Base-by-base conservation (phyloP, 2,797 vertebrate genomes). In the Neopelma chrysocephalum region DNA sequence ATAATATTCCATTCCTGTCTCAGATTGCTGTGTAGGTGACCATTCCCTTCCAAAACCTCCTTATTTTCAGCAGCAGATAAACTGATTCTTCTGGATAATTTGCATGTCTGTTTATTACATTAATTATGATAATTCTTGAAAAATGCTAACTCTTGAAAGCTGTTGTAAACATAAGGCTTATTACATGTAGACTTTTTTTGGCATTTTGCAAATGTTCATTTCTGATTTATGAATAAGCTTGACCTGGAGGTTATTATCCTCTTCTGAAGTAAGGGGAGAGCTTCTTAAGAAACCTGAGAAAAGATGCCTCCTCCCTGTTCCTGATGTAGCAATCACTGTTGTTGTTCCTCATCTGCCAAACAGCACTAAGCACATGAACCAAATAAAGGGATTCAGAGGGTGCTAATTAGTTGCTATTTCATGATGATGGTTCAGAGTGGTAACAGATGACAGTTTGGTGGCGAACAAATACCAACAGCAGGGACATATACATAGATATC, bases 381-480 rank as follows among this genome's bases (percentile, higher is more conserved):
- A 82, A 87, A 85, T 19, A 83, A 38, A 64, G 60, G 64, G 53
- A 79, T 87, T 90, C 71, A 68, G 87, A 60, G 2, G 2, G 47
- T 51, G 45, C 38, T 87, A 91, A 91, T 94, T 77, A 86, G 64
- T 50, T 82, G 62, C 45, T 72, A 14, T 91, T 94, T 80, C 73
- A 64, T 4, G 25, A 23, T 17, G 68, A 79, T 54, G 57, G 85
- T 73, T 93, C 64, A 58, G 75, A 87, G 83, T 72, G 78, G 48
- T 84, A 91, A 92, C 77, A 90, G 78, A 80, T 54, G 61, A 92
- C 69, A 93, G 68, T 80, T 75, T 64, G 78, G 82, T 96, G 95
- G 95, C 84, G 93, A 97, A 87, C 93, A 97, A 97, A 89, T 95
- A 96, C 95, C 95, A 97, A 73, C 64, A 97, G 93, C 95, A 94